Conservation (phyloP, 2,797 vertebrate genomes). For the Siniperca scherzeri region DNA sequence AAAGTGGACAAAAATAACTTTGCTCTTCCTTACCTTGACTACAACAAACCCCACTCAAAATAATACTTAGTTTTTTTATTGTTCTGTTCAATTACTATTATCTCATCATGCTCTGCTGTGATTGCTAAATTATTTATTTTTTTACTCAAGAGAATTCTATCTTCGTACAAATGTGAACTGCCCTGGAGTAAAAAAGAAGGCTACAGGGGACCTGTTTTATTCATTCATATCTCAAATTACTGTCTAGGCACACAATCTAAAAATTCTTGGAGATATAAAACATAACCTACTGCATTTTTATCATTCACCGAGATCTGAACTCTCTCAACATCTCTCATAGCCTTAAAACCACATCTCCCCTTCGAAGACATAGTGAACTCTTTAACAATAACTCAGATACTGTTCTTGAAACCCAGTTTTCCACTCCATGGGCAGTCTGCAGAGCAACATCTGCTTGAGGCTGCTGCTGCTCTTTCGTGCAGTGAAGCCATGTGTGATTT, state of each 20-base stretch:
- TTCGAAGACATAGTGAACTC: slow-evolving; percentile 53
- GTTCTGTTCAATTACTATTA: slow-evolving; percentile 17
- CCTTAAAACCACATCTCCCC: slow-evolving; percentile 34
- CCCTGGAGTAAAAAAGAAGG: slow-evolving; percentile 30
- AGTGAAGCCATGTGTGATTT: slow-evolving; percentile 81
- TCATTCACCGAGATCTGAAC: slow-evolving; percentile 40
- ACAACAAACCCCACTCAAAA: slow-evolving; percentile 31
- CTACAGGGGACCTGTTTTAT: slow-evolving; percentile 28
- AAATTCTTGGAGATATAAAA: slow-evolving; percentile 41
- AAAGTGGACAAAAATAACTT: slow-evolving; percentile 90
- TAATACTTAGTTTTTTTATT: not conserved
- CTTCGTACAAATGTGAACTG: slow-evolving; percentile 39
- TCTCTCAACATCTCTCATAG: slow-evolving; percentile 26
- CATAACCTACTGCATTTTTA: slow-evolving; percentile 39
- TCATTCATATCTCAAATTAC: slow-evolving; percentile 54
- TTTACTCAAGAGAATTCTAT: slow-evolving; percentile 34
- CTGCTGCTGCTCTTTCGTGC: slow-evolving; percentile 82
- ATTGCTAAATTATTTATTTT: slow-evolving; percentile 27
- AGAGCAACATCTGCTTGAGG: slow-evolving; percentile 80
- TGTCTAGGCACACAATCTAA: slow-evolving; percentile 30
- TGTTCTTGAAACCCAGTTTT: slow-evolving; percentile 73
- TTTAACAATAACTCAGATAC: slow-evolving; percentile 59
- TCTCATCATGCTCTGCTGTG: slow-evolving; percentile 18
- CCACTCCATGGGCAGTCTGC: slow-evolving; percentile 60
- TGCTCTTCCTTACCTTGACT: slow-evolving; percentile 74